Conservation (phyloP, 2,888 invertebrate genomes). For the Cerceris ruficornis region DNA sequence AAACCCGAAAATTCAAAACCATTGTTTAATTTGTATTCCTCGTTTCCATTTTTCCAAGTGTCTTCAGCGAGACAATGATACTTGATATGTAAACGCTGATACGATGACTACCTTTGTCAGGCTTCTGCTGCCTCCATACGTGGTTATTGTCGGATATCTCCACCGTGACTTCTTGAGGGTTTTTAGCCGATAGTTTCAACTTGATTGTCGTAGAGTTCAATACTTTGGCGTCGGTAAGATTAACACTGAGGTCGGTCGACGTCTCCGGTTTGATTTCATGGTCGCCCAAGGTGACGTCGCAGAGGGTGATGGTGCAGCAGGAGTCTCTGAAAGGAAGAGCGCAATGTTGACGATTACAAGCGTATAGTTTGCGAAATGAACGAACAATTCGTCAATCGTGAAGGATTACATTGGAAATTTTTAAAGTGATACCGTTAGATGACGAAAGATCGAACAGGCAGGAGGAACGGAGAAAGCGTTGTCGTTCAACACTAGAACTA, state of each 20-base stretch:
- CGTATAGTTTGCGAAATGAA: neutral
- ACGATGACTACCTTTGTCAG: constrained; percentile 76
- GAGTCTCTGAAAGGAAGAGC: constrained; percentile 84
- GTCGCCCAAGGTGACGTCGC: constrained; percentile 91
- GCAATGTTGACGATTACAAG: no score
- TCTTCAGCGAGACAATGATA: neutral
- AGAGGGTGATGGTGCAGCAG: constrained; percentile 93
- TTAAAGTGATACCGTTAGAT: no score
- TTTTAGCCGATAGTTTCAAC: constrained; percentile 73
- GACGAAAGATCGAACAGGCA: no score
- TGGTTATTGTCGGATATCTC: constrained; percentile 78
- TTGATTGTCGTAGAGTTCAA: constrained; percentile 79
- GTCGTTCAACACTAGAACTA: no score
- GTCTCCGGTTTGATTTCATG: constrained; percentile 84
- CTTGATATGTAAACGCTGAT: no score
- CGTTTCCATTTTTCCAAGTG: neutral
- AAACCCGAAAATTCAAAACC: no score
- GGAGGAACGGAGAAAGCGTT: no score
- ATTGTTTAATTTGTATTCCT: no score
- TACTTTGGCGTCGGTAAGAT: constrained; percentile 77
- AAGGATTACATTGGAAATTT: neutral
- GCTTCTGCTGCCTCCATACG: constrained; percentile 76
- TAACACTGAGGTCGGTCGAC: constrained; percentile 75
- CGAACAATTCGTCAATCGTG: neutral
- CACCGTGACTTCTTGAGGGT: constrained; percentile 70